Base-by-base conservation (phyloP, 2,888 invertebrate species). In the Drosophila silvestris region DNA sequence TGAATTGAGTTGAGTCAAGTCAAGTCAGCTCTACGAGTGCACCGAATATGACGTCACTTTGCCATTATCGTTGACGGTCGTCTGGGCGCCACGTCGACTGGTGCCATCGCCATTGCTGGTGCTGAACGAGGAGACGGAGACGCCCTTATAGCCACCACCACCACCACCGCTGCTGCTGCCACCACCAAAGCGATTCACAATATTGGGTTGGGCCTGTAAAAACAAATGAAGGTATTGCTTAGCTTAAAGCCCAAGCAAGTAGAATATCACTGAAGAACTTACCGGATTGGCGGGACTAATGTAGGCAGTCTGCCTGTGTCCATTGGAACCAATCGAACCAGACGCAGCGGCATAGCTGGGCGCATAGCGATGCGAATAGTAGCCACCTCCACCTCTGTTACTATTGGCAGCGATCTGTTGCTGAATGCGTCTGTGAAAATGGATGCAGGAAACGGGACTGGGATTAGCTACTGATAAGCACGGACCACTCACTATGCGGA, bases 11-110 rank as follows among this genome's bases (percentile, higher is more conserved):
- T 35, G 26, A 16, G 33, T 10, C n/a, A 5, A 16, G 33, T 10
- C n/a, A 5, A 53, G 14, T 30, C 14, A 5, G 28, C 35, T 32
- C 85, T 93, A 93, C n/a, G 92, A 92, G 65, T 92, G 85, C 50
- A 91, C 89, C 47, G 88, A 87, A 66, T 96, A 96, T 56, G 94
- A 94, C 64, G 95, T 95, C 51, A 97, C 90, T 90, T 95, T 96
- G 74, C 97, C 97, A 89, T 97, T 96, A 83, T 97, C 95, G 89
- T 97, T 96, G 62, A 97, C 94, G 0, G 95, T 94, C 12, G 97
- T 96, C 52, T 95, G 94, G 0, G 96, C 95, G 54, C 94, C 94
- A 74, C 96, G 95, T 74, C 93, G 94, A 59, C 91, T 94, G 19
- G 92, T 86, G 60, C 94, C 94, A 79, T 95, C 93, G 5, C 97